Evolutionary conservation across 2,888 invertebrate genomes (phyloP).

Genomic region (Achlya flavicornis): DNA sequence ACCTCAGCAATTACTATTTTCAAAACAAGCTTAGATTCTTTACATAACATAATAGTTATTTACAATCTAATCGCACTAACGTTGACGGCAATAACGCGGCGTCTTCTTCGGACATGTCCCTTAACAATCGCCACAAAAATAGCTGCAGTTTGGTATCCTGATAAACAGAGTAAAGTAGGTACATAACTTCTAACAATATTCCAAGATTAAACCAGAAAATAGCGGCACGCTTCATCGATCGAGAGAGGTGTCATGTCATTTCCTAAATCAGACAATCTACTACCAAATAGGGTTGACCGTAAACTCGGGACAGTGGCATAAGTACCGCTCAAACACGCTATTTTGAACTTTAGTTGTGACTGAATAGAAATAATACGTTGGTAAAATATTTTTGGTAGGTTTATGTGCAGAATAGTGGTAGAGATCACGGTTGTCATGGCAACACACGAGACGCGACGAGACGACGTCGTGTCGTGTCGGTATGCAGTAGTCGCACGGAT

Average conservation of each 20-base stretch:
- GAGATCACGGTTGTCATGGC: conserved; percentile 58
- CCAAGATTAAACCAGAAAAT: conserved; percentile 41
- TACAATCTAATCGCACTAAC: no score
- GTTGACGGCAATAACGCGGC: no score
- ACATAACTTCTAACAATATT: conserved; percentile 28
- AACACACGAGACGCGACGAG: conserved; percentile 39
- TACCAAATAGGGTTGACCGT: conserved; percentile 59
- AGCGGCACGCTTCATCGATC: conserved; percentile 58
- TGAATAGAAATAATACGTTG: conserved; percentile 7
- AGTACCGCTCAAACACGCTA: conserved; percentile 21
- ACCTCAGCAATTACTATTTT: no score
- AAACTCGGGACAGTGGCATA: conserved; percentile 23
- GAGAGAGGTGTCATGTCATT: conserved; percentile 61
- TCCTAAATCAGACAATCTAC: conserved; percentile 55
- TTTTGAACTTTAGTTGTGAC: conserved; percentile 25
- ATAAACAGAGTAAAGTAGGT: background rate
- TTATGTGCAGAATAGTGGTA: conserved; percentile 52
- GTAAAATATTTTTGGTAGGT: conserved; percentile 26
- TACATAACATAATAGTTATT: no score
- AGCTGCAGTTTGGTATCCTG: background rate
- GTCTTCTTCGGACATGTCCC: no score
- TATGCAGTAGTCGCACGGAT: conserved; percentile 62
- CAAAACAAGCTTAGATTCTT: no score
- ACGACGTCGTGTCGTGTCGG: conserved; percentile 49
- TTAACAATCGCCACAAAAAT: no score